Base-by-base conservation (phyloP, 2,113 vertebrate genomes). In the Tenebrosternarchus preto region DNA sequence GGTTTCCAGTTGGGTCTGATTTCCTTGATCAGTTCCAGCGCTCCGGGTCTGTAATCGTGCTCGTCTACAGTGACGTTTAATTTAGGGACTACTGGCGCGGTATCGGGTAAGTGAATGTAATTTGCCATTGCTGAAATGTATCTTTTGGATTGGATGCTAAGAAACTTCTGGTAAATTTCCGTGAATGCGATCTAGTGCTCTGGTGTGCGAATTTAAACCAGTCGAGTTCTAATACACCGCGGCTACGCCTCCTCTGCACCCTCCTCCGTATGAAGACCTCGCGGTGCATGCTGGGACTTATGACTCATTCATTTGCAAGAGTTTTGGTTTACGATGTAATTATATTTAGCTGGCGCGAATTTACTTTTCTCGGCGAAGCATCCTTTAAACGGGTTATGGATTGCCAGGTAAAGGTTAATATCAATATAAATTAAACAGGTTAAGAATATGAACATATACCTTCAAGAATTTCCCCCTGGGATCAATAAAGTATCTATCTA, bases 21-120 rank as follows among this genome's bases (percentile, higher is more conserved):
- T 79, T 86, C 89, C 85, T 91, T 89, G 75, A 94, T 87, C 16
- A 94, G 90, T 77, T 78, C 87, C 85, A 93, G 70, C 0, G 93
- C 93, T 6, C 91, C 93, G 9, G 89, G 60, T 80, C 91, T 87
- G 86, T 84, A 93, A 87, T 94, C 92, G 53, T 83, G 80, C 71
- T 93, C 93, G 81, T 94, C 91, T 27, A 94, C 88, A 9, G 91
- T 92, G 80, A 93, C 91, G 1, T 92, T 89, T 87, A 94, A 91
- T 87, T 92, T 94, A 16, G 91, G 93, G 39, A 94, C 93, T 0
- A 76, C 78, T 0, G 93, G 93, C 46, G 93, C 92, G 83, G 92
- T 86, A 7, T 92, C 93, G 3, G 93, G 93, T 3, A 94, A 92
- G 9, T 94, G 93, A n/a, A 94, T 94, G 87, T 92, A 94, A 81